Percentiles rank a stretch among this genome's conserved stretches.
These are phyloP conservation scores for Premnoplex brunnescens DNA, from an alignment of 2,797 vertebrate genomes.

Conservation along the genomic window DNA sequence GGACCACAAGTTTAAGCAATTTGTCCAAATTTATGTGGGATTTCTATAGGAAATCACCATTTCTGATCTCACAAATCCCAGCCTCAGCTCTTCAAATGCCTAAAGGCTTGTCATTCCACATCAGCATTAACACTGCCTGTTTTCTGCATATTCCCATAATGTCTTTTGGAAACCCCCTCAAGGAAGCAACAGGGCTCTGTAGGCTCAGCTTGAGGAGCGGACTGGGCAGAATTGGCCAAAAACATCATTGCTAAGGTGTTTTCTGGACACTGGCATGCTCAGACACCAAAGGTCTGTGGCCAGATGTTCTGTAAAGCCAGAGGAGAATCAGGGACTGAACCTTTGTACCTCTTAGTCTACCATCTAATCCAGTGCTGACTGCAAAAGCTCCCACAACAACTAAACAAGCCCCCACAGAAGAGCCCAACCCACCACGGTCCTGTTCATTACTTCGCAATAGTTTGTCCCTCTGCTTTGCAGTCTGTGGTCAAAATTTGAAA, in stretches of 20 bases:
- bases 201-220: background rate
- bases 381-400: background rate
- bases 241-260: rapidly evolving
- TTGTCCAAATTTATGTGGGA: background rate
- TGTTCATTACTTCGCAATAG: background rate
- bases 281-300: background rate
- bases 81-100: background rate
- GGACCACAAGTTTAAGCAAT: background rate
- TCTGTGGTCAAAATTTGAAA: background rate
- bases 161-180: background rate
- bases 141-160: background rate
- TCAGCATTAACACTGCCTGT: background rate
- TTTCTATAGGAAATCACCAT: background rate
- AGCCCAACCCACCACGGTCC: rapidly evolving
- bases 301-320: background rate
- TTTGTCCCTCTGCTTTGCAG: background rate
- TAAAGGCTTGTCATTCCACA: background rate
- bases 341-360: background rate
- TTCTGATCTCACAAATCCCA: background rate
- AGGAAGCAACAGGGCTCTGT: background rate
- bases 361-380: background rate
- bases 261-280: background rate
- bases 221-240: background rate
- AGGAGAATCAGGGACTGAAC: background rate
- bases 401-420: rapidly evolving